A percentile compares a stretch with the other conserved stretches of the same genome.
Evolutionary conservation across 2,113 vertebrate species (phyloP).

Genomic region (Actinemys pallida): DNA sequence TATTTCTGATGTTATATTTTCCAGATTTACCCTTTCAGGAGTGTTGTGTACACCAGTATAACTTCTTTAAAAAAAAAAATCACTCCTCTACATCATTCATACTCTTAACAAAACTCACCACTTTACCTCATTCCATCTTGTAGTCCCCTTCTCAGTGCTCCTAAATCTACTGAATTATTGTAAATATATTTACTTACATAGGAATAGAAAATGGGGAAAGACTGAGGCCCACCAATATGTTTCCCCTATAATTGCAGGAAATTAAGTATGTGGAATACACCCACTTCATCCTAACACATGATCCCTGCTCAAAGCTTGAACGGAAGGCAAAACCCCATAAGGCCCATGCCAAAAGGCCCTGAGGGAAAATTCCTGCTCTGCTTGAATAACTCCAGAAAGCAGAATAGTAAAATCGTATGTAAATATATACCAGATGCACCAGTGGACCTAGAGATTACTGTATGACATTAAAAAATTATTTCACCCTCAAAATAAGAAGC

Average conservation of each 20-base stretch:
- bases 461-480: not conserved
- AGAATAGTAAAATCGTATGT: not conserved
- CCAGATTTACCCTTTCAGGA: not conserved
- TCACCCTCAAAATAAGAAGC: not conserved
- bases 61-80: not conserved
- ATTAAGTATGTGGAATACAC: not conserved
- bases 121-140: not conserved
- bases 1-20: not conserved
- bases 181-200: not conserved
- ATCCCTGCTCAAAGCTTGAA: not conserved
- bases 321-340: not conserved
- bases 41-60: not conserved
- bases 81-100: not conserved
- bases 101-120: not conserved
- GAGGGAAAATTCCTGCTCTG: conserved; percentile 2
- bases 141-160: not conserved
- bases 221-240: not conserved
- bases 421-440: not conserved
- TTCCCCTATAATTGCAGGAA: not conserved
- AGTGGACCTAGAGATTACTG: not conserved
- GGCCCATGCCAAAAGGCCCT: not conserved
- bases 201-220: not conserved
- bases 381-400: not conserved
- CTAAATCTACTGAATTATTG: not conserved
- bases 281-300: not conserved